Base-by-base conservation (phyloP, 2,888 invertebrate genomes). In the Loripinus fragilis region DNA sequence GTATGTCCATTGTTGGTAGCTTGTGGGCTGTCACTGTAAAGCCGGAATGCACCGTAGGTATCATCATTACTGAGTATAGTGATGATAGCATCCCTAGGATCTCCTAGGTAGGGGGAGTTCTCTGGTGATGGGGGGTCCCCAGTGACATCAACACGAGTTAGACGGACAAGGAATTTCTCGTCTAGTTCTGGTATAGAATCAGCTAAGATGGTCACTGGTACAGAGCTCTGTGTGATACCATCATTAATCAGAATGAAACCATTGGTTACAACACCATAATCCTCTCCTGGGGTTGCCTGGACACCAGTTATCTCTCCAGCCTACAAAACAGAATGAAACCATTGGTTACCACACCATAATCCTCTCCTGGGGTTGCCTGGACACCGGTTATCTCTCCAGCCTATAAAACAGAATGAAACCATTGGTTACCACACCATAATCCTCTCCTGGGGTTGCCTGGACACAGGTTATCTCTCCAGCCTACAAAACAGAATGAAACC, bases 111-210 rank as follows among this genome's bases (percentile, higher is more conserved):
- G 0, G 93, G 92, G 1, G 84, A 72, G 73, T 91, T 90, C 55
- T 82, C 75, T 1, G 89, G 82, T 8, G 86, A 83, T 0, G 83
- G 80, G 0, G 77, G 80, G 0, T 85, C 76, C 25, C 88, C 87
- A 17, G 81, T 86, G 0, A 90, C 87, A 68, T 90, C 90, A 12
- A 92, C 90, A 20, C 83, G 68, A 0, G 83, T 84, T 38, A 92
- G 77, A 17, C 55, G 79, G 8, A 91, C 82, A 10, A 80, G 45
- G 82, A 93, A 92, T 28, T 82, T 86, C 75, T 93, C 93, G 67
- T 87, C 86, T 1, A 93, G 85, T 83, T 93, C 93, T 5, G 93
- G 93, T 12, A 89, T 72, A 52, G 71, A 85, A 76, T 93, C 93
- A 45, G 90, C 87, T 0, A 89, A 50, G 35, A 93, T 87, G 2